Percentiles rank a stretch among this genome's conserved stretches.
phyloP scores from a whole-genome alignment of 2,888 invertebrate species.

The Epinotia nisella region DNA sequence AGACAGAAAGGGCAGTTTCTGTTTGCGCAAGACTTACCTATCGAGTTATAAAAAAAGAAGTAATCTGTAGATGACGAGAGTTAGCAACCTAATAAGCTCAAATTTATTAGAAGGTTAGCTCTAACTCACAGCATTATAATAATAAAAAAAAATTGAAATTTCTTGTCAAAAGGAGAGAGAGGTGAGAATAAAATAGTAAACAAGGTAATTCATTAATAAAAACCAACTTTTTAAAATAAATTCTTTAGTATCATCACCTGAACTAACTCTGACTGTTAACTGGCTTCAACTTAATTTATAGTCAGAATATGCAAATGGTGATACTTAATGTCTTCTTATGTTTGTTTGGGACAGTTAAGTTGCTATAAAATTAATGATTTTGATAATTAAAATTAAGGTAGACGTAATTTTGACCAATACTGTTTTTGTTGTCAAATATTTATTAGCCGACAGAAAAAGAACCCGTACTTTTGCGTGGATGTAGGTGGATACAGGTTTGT shows the following conservation, averaged over 20 bases:
- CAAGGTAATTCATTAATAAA: neutral
- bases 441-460: conserved; percentile 24
- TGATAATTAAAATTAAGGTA: conserved; percentile 42
- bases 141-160: neutral
- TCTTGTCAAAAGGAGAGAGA: neutral
- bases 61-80: neutral
- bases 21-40: neutral
- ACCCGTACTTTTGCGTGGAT: neutral
- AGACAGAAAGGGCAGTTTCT: conserved; percentile 12
- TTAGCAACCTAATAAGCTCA: no score
- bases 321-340: conserved; percentile 35
- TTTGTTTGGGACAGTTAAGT: conserved; percentile 42
- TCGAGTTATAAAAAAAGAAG: neutral
- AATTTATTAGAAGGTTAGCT: no score
- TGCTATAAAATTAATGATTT: conserved; percentile 42
- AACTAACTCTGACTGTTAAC: neutral
- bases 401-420: conserved; percentile 31
- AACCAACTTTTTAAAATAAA: neutral
- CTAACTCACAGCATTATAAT: no score
- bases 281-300: conserved; percentile 38
- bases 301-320: conserved; percentile 41
- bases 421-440: conserved; percentile 38
- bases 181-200: neutral
- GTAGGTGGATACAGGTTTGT: neutral
- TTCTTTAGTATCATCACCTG: conserved; percentile 1